Base-by-base conservation (phyloP, 37 sponge, comb jelly and placozoan species). In the Halichondria panicea region DNA sequence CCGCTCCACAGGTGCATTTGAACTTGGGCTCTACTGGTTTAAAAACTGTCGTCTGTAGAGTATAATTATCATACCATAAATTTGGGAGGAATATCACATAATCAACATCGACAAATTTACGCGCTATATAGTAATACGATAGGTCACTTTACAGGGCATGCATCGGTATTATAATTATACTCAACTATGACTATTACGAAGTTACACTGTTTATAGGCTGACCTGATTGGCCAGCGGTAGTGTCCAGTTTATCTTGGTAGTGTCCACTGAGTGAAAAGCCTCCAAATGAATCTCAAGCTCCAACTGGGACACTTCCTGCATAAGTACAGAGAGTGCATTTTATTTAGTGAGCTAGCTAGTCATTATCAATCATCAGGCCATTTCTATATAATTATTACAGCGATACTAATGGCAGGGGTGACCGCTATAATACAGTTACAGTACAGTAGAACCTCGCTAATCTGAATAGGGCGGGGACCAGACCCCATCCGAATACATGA, bases 261-360 rank as follows among this genome's bases (percentile, higher is more conserved):
- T 69, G 48, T 88, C 89, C 39, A 88, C 79, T 45, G 61, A 53
- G 33, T 88, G 89, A 53, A 88, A 82, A 7, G 89, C 89, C 50
- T 82, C 72, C 63, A 88, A 60, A 53, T 88, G 89, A 2, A 72
- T 71, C 44, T 77, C 89, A 9, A 88, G 43, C 70, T 88, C 83
- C 63, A 88, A 53, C 39, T 78, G 78, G 43, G 72, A 59, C 38
- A 77, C 79, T 19, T 88, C 89, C 84, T 84, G 59, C 3, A 69
- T 21, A 21, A 71, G 24, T 40, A 1, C 4, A 19, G 58, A 72
- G 4, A 53, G 58, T 27, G 45, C 33, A 19, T 48, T 8, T 43
- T 12, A 70, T 66, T 18, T 15, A 38, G 38, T 40, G 13, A 38
- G n/a, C n/a, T n/a, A n/a, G n/a, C n/a, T n/a, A n/a, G n/a, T n/a